Base-by-base conservation (phyloP, 2,888 invertebrate genomes). In the Dicranocentrus wangi region DNA sequence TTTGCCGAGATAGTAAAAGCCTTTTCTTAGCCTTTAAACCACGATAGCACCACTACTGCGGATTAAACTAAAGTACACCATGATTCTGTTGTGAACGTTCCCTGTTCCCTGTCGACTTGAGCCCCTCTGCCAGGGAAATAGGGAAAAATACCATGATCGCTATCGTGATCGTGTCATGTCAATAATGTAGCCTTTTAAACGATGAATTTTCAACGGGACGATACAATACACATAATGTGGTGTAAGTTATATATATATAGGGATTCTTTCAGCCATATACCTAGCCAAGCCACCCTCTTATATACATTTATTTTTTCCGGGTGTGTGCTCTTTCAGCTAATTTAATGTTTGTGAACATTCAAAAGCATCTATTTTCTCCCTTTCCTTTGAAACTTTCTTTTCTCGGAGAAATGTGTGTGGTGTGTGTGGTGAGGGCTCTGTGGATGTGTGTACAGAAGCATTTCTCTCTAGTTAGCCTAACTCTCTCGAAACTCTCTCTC, bases 251-350 rank as follows among this genome's bases (percentile, higher is more conserved):
- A 47, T n/a, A 10, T 15, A 5, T 47, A 10, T 15, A 47, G 3
- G 47, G 13, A 47, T 55, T 15, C 3, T 55, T 47, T 47, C 13
- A 17, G 17, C 17, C 25, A 55, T 32, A n/a, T n/a, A n/a, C n/a
- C n/a, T n/a, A n/a, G n/a, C 21, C 60, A 60, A 1, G 2, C 1
- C 25, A 60, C 32, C 60, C n/a, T n/a, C n/a, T n/a, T n/a, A n/a
- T 17, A 47, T 27, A 66, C 65, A 25, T 69, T 53, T 43, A 13
- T 70, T 69, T 28, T 69, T 79, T 72, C 68, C 68, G 68, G 72
- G 58, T 68, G 60, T 80, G 66, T 73, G 72, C 61, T 61, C 72
- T 66, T 73, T 68, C 58, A 73, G 53, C 80, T 80, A 80, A 80
- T 80, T 80, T 80, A 80, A 80, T 73, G 80, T 68, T 80, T 80